Evolutionary conservation across 2,113 vertebrate genomes (phyloP).

Genomic region (Aplodontia rufa): DNA sequence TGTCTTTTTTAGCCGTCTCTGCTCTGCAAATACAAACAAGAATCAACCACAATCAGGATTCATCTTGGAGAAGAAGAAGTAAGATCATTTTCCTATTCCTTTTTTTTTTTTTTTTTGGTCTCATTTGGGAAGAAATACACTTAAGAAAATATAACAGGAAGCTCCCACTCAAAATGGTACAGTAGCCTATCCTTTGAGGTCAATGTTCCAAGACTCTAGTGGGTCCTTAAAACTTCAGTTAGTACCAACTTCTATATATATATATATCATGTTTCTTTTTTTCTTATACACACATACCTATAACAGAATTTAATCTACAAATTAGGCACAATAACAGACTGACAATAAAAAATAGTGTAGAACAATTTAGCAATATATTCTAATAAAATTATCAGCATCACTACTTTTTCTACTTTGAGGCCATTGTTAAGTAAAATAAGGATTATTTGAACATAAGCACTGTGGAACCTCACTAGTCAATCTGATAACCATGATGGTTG

Average conservation of each 20-base stretch:
- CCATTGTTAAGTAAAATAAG: not conserved
- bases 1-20: constrained; percentile 87
- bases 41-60: not conserved
- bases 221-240: not conserved
- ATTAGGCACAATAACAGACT: not conserved
- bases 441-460: not conserved
- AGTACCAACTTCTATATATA: no score
- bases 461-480: fast-evolving
- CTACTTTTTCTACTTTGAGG: not conserved
- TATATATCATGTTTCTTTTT: not conserved
- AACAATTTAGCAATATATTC: not conserved
- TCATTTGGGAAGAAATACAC: not conserved
- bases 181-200: not conserved
- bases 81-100: not conserved
- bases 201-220: not conserved
- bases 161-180: not conserved
- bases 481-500: no score
- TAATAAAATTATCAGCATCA: not conserved
- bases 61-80: not conserved
- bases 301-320: not conserved
- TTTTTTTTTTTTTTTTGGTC: not conserved
- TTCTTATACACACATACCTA: not conserved
- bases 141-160: not conserved
- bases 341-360: not conserved
- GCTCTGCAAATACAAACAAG: constrained; percentile 84